Conservation (phyloP, 2,888 invertebrate species). For the Acanthosepion esculentum region DNA sequence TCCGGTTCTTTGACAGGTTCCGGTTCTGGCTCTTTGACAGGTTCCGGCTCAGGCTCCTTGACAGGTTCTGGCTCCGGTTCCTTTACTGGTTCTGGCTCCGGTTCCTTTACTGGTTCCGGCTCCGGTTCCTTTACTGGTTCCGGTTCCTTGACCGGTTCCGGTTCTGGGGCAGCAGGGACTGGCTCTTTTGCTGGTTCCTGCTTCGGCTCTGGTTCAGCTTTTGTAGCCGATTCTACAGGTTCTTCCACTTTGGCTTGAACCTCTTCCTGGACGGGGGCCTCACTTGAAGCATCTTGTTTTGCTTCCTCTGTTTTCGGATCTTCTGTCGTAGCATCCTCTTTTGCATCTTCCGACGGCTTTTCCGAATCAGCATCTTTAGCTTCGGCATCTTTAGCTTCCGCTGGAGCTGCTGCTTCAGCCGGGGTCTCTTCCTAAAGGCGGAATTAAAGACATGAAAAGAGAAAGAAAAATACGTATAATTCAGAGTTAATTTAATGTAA, state of each 20-base stretch:
- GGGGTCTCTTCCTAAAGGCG: background rate
- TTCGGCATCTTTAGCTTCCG: background rate
- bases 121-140: background rate
- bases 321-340: slow-evolving; percentile 47
- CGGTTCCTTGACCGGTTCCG: background rate
- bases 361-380: background rate
- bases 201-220: slow-evolving; percentile 37
- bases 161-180: slow-evolving; percentile 36
- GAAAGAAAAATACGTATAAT: background rate
- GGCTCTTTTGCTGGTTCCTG: background rate
- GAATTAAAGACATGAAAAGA: background rate
- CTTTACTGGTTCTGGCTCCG: slow-evolving; percentile 36
- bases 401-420: slow-evolving; percentile 39
- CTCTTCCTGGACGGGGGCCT: slow-evolving; percentile 49
- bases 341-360: background rate
- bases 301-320: slow-evolving; percentile 47
- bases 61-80: background rate
- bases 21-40: slow-evolving; percentile 47
- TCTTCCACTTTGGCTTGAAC: slow-evolving; percentile 48
- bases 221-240: slow-evolving; percentile 47
- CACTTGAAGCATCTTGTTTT: slow-evolving; percentile 51
- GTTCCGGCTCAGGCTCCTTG: slow-evolving; percentile 39
- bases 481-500: too few relatives aligned
- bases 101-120: slow-evolving; percentile 41
- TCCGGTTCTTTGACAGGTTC: slow-evolving; percentile 41